Base-by-base conservation (phyloP, 2,113 vertebrate species). In the Bufo bufo region DNA sequence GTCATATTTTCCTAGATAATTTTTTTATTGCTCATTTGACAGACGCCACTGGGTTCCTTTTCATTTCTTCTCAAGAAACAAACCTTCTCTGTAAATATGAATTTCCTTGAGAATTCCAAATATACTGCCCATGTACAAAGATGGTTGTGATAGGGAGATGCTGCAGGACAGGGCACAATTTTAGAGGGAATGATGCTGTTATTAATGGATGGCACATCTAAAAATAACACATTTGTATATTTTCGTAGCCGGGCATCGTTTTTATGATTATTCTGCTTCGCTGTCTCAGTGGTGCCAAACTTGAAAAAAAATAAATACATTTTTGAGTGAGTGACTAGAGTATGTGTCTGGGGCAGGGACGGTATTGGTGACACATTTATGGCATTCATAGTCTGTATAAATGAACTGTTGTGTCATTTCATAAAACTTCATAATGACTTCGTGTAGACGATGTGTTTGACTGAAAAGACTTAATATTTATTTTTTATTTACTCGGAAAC, bases 41-140 rank as follows among this genome's bases (percentile, higher is more conserved):
- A 66, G 85, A 71, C 13, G 58, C 74, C 56, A 78, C 75, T 45
- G 66, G 65, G 85, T 78, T 66, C 8, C 49, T 74, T 74, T 75
- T 75, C 19, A n/a, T 75, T 49, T 75, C 16, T 19, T 50, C 7
- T 10, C 19, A 49, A 12, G n/a, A 80, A 77, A 49, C 3, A 7
- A 79, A 87, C 61, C 75, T 16, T 87, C 54, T 59, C 85, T 78
- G 85, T 81, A 87, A 87, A 87, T 72, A 72, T 87, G 63, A 87
- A 82, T 87, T 82, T 87, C 85, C 61, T 17, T 79, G 58, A 49
- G 17, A 54, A 11, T 79, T 33, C 63, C 33, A 10, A 58, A 78
- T 54, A 2, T 72, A 63, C 14, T 82, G 11, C 52, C 47, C 77
- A 13, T 9, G 14, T 52, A 87, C 72, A 81, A 72, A 49, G 77